Base-by-base conservation (phyloP, 2,888 invertebrate genomes). In the Xestoiulus laeticollis region DNA sequence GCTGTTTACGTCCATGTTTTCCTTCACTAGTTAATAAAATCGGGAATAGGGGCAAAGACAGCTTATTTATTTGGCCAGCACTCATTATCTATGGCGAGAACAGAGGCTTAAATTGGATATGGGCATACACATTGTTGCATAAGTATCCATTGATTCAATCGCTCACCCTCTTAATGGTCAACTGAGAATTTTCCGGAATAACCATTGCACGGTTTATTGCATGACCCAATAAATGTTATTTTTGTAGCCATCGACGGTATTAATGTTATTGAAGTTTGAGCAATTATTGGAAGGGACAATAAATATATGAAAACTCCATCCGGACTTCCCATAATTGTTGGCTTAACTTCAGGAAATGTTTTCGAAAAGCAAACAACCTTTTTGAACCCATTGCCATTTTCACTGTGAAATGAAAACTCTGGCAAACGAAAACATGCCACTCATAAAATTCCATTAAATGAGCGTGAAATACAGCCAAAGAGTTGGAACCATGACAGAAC, bases 291-390 rank as follows among this genome's bases (percentile, higher is more conserved):
- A 68, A 26, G 10, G 22, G 26, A 68, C 68, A 12, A 68, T 68
- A 68, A 68, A 68, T 68, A 68, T 26, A 26, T 2, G 68, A 26
- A 26, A 68, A 68, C 26, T 68, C 26, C 26, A 3, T 68, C 68
- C 68, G 26, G 68, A 26, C 22, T 59, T 68, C 68, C n/a, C 3
- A 26, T 0, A 8, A 68, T n/a, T 68, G 68, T 12, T 68, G 68
- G 68, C 68, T n/a, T 68, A 68, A 26, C 68, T 68, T 68, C 68
- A 68, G 68, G 68, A 68, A 68, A 68, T 68, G 68, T 68, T 68
- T 68, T 68, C 68, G 26, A 12, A 68, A 10, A 2, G 68, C 68
- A 68, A 68, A 68, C 22, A 68, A 68, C 68, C 68, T 26, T 68
- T 26, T 68, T 68, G 68, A 68, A 68, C 68, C 26, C 68, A 12